A percentile compares a stretch with the other conserved stretches of the same genome.
Conservation (phyloP, 1,140 invertebrate genomes). For the Drosophila tani region DNA sequence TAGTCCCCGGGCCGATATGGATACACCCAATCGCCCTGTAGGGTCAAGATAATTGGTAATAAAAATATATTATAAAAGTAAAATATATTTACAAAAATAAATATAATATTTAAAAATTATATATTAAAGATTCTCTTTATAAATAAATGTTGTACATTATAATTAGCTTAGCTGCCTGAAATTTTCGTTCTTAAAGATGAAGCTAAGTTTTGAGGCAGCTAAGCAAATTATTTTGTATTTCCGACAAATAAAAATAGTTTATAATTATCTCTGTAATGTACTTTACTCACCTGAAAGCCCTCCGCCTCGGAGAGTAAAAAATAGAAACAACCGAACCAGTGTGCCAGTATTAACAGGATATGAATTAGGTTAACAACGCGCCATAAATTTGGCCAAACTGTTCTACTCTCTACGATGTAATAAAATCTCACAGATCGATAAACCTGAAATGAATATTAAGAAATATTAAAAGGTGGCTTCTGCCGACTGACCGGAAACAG, state of each 20-base stretch:
- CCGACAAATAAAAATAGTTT: no score
- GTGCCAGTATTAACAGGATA: constrained; percentile 96
- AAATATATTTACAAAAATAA: background rate
- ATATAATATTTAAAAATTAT: background rate
- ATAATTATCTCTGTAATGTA: no score
- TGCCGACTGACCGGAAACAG: no score
- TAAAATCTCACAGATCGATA: constrained; percentile 97
- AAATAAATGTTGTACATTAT: no score
- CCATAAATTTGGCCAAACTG: constrained; percentile 98
- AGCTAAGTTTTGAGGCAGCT: no score
- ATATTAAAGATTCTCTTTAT: no score
- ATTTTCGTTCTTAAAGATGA: no score
- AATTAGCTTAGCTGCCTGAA: no score
- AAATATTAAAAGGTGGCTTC: background rate
- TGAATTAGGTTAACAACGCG: constrained; percentile 97
- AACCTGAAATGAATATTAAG: constrained; percentile 86
- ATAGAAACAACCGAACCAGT: constrained; percentile 99
- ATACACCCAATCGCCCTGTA: constrained; percentile 95
- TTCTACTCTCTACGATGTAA: constrained; percentile 97
- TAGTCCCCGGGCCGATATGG: constrained; percentile 94
- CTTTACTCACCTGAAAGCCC: constrained; percentile 89
- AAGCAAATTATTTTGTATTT: no score
- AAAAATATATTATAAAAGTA: background rate
- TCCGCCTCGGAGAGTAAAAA: constrained; percentile 97
- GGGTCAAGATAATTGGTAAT: background rate